Evolutionary conservation across 92 coral and sea anemone species (phyloP).

Genomic region (Ricordea florida): DNA sequence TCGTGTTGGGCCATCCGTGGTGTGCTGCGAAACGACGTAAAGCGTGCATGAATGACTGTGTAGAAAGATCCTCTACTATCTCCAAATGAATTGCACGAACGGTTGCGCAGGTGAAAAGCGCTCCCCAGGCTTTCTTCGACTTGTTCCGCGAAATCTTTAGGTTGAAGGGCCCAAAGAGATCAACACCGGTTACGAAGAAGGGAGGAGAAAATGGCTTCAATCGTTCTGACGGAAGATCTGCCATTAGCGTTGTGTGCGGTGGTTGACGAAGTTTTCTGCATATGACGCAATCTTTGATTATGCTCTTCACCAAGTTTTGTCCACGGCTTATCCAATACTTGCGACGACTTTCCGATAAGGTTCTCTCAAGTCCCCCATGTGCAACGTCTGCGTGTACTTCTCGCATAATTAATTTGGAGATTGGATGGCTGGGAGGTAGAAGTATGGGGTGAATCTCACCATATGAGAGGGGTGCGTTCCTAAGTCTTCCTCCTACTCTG

Average conservation of each 20-base stretch:
- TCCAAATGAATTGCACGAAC: conserved; percentile 33
- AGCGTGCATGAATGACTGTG: conserved; percentile 38
- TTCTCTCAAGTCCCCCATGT: conserved; percentile 49
- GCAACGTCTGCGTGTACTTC: not conserved
- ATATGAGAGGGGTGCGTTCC: conserved; percentile 15
- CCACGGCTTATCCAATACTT: conserved; percentile 35
- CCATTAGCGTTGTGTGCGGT: conserved; percentile 54
- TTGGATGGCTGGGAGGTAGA: conserved; percentile 29
- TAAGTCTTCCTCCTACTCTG: conserved; percentile 56
- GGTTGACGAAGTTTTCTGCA: conserved; percentile 50
- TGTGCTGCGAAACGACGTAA: conserved; percentile 34
- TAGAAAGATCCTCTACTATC: conserved; percentile 33
- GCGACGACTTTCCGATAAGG: conserved; percentile 42
- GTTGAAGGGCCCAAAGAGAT: conserved; percentile 53
- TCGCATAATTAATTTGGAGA: conserved; percentile 48
- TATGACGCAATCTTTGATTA: conserved; percentile 7
- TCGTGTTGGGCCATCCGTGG: conserved; percentile 49
- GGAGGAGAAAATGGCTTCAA: conserved; percentile 42
- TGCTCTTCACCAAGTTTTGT: conserved; percentile 16
- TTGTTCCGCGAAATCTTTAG: conserved; percentile 33
- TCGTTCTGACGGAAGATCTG: conserved; percentile 49
- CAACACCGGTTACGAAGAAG: conserved; percentile 48
- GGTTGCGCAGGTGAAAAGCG: conserved; percentile 46
- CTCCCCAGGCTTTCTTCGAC: conserved; percentile 20
- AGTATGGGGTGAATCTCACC: conserved; percentile 53